These are phyloP conservation scores for Platycheirus albimanus DNA, from an alignment of 2,888 invertebrate genomes.

Conservation along the genomic window DNA sequence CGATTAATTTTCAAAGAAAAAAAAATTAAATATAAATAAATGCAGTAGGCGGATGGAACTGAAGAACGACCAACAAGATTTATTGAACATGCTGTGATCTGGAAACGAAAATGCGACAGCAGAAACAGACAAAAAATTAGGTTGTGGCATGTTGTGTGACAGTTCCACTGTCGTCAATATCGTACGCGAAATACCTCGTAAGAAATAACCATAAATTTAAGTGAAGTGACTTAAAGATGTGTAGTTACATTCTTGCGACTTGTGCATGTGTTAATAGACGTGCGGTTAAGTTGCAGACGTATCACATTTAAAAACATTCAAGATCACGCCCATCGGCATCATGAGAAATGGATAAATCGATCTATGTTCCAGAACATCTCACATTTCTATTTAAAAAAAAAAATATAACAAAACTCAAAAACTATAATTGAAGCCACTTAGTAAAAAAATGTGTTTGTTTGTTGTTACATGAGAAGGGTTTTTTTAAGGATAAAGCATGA, in stretches of 20 bases:
- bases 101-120: constrained; percentile 65
- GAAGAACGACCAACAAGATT: constrained; percentile 58
- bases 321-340: constrained; percentile 55
- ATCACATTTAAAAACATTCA: constrained; percentile 53
- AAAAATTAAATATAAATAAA: constrained; percentile 42
- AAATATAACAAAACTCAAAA: no score
- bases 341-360: constrained; percentile 35
- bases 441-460: constrained; percentile 41
- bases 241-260: constrained; percentile 58
- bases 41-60: constrained; percentile 66
- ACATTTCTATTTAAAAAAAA: constrained; percentile 22
- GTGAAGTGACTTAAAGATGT: constrained; percentile 71
- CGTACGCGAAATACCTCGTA: constrained; percentile 69
- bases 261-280: constrained; percentile 54
- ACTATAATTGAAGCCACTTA: constrained; percentile 23
- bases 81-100: constrained; percentile 70
- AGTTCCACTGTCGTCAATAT: constrained; percentile 71
- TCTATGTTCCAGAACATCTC: constrained; percentile 29
- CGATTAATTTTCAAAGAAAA: constrained; percentile 55
- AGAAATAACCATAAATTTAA: constrained; percentile 67
- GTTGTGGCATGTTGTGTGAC: constrained; percentile 72
- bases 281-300: constrained; percentile 54
- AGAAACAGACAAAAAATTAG: constrained; percentile 73
- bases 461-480: constrained; percentile 32
- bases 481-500: background rate